Base-by-base conservation (phyloP, 2,797 vertebrate species). In the Micromesistius poutassou region DNA sequence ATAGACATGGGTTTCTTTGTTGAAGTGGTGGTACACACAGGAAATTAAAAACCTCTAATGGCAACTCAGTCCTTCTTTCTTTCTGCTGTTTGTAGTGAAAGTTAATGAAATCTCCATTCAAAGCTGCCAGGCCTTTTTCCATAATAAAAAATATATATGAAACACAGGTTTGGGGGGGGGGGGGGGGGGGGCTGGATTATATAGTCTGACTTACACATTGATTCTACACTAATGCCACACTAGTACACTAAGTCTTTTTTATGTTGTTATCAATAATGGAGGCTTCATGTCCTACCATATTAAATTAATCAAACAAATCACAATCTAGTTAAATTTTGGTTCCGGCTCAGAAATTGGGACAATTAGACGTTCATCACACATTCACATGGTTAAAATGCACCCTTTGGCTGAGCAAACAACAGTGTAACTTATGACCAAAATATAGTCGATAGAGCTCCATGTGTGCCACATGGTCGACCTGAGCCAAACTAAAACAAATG, bases 21-120 rank as follows among this genome's bases (percentile, higher is more conserved):
- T 30, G 68, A 31, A 14, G 68, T 70, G 28, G 25, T 0, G 66
- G 28, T 30, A 16, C 13, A 33, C 70, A 71, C 70, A 71, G 70
- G 70, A 71, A 71, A 71, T 71, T 71, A 71, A 71, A 71, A 31
- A 14, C 30, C 22, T 71, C 14, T 71, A 14, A 71, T 71, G 70
- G 70, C 30, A 31, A 71, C 30, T 71, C 25, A 0, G 13, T 31
- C 31, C 19, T 30, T 33, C 28, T 71, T 71, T 33, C 28, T 71
- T 71, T 33, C 28, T 33, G 19, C 13, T 14, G 30, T 22, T 71
- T 30, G 30, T 33, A 16, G 30, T 16, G 70, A 71, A 33, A 31
- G 70, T 33, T 71, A 33, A 71, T 71, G 30, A 71, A 71, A 33
- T 30, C 30, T 68, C 62, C 62, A 28, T 68, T 68, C 62, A 68